Evolutionary conservation across 2,888 invertebrate genomes (phyloP), one percentile per base, ranked within the genome.

Genomic region (Mimachlamys varia): DNA sequence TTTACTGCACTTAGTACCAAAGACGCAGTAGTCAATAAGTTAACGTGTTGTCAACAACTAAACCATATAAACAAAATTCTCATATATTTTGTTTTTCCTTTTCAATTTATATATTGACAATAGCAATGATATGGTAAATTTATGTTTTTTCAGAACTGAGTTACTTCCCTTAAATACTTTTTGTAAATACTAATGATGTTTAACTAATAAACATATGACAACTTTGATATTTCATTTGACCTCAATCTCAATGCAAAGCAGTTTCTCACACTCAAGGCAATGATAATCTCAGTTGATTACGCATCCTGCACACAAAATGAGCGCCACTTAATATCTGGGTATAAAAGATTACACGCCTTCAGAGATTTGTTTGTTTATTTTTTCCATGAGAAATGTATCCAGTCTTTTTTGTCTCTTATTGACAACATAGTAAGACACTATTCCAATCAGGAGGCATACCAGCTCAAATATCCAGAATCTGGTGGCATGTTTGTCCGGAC

Each of bases 391-490:
- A 94, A 97, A 97, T 93, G 97, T 97, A 95, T 98, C 98, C 12
- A 98, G 97, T 38, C 98, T 97, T 95, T 97, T 97, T 95, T 98
- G 97, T 93, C 98, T 97, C 50, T 98, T 96, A 96, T 97, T 97
- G 0, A 98, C 98, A 91, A 97, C 97, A 87, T 97, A 95, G 89
- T 98, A 98, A 19, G 98, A 98, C 37, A 97, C 96, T 0, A 98
- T 95, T 0, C 98, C 98, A 55, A 98, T 95, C 0, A 97, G 96
- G 95, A 98, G 98, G 97, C 98, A 98, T 95, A 98, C 97, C 89
- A 97, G 97, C 95, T 98, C 98, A 95, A 98, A 98, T 94, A 98
- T 98, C 98, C 98, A 98, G 96, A 98, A 99, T 91, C 98, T 97
- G 92, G 98, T 97, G 96, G 98, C 98, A 95, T 99, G 98, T 89